A percentile compares a stretch with the other conserved stretches of the same genome.
Evolutionary conservation across 1,140 invertebrate genomes (phyloP).

Genomic region (Frieseomelitta varia): DNA sequence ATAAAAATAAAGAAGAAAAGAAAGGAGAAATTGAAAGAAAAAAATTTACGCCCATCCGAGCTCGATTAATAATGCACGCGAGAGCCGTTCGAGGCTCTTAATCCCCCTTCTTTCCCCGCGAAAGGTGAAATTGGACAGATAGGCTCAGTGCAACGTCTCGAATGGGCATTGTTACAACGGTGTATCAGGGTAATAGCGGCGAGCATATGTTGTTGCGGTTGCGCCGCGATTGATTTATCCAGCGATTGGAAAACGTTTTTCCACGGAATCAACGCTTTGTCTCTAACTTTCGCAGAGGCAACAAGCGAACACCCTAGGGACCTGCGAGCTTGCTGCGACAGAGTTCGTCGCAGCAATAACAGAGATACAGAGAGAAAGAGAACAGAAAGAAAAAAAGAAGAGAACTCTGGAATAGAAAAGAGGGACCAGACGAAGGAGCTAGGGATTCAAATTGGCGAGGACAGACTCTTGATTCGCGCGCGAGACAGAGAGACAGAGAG

Average conservation of each 20-base stretch:
- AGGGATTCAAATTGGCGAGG: constrained; percentile 1
- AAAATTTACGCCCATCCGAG: background rate
- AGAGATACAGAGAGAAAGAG: background rate
- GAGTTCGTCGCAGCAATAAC: background rate
- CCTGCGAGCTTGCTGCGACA: too few species aligned
- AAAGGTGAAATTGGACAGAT: constrained; percentile 43
- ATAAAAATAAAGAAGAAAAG: too few species aligned
- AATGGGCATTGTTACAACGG: constrained; percentile 40
- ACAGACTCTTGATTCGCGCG: background rate
- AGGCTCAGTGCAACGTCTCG: constrained; percentile 15
- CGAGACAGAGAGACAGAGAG: background rate
- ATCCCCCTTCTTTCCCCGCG: background rate
- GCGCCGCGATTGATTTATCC: constrained; percentile 44
- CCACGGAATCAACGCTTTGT: background rate
- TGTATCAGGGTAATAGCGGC: constrained; percentile 38
- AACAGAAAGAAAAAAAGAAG: background rate
- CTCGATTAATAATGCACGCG: constrained; percentile 31
- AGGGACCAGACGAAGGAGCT: background rate
- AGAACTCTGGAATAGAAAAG: background rate
- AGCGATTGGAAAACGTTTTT: constrained; percentile 23
- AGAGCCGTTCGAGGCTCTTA: constrained; percentile 2
- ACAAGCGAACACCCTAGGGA: background rate
- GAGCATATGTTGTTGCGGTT: constrained; percentile 23
- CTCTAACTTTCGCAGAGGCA: background rate
- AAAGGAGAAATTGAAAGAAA: too few species aligned